Base-by-base conservation (phyloP, 2,888 invertebrate genomes). In the Achlya flavicornis region DNA sequence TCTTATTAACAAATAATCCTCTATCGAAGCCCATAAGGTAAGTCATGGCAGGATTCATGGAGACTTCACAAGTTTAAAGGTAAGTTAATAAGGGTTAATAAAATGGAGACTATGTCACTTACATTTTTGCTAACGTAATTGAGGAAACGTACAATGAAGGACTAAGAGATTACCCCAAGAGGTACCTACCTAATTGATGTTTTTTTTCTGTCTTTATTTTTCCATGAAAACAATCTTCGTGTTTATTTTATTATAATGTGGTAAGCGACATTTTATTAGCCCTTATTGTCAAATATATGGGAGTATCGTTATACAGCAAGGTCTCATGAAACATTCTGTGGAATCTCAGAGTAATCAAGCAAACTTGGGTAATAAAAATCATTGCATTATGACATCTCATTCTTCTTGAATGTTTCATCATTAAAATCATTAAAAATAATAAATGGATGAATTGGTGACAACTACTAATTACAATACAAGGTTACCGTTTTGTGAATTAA, bases 1-100 rank as follows among this genome's bases (percentile, higher is more conserved):
- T 53, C 53, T 16, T 10, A 53, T 6, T 53, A 19, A 19, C 67
- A 64, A 63, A 65, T 60, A 67, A 65, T 16, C 10, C 8, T 19
- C 46, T 5, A 53, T 53, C 19, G 10, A 53, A 19, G 19, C n/a
- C 19, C 3, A 19, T n/a, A 19, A 53, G 53, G 53, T 53, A 53
- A 53, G 53, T 53, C 53, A 19, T 10, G 16, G 19, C 16, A n/a
- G 5, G 53, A 19, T n/a, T 10, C 4, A 16, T 53, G 19, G 19
- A 53, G 19, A 53, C 19, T n/a, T 53, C 53, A 19, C 10, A n/a
- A 53, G 19, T 53, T 19, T 10, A n/a, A 19, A 53, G 53, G 53
- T 53, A 53, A 48, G 48, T 48, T 16, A 19, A 53, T 8, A n/a
- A 19, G 53, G 53, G 53, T 10, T 53, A 10, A 53, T 8, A 53